Base-by-base conservation (phyloP, 1,140 invertebrate species). In the Drosophila nebulosa region DNA sequence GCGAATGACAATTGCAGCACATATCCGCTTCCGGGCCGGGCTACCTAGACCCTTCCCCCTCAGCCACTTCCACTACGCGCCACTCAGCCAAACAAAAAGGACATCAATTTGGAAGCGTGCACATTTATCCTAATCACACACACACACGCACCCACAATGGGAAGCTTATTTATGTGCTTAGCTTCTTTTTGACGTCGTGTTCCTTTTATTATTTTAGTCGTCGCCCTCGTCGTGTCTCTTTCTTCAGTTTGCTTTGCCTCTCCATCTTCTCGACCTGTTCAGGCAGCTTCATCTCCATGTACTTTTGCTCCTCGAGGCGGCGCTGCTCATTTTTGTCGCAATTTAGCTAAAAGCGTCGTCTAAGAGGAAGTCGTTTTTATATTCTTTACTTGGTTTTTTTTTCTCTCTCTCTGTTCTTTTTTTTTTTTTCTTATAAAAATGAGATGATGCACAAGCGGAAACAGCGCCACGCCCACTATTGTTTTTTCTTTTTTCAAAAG, bases 331-430 rank as follows among this genome's bases (percentile, higher is more conserved):
- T 85, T 85, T 88, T 86, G 83, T 88, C 81, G 81, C 83, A 86
- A 86, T 86, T 86, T 86, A 88, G 81, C 81, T 86, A 86, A 86
- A 88, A 86, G 81, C 81, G 83, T 86, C 78, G 74, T 81, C 81
- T 85, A 80, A 88, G 78, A 86, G 81, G 81, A 86, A 86, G 81
- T 86, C 81, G 66, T 88, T 86, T 88, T 85, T 86, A 86, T 81
- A 86, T 81, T 70, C 64, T 73, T 61, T 58, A 60, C 75, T 59
- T 46, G 7, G 36, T 51, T 36, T 69, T 51, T 66, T 53, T 56
- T 50, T 57, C 56, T 22, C 59, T 60, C n/a, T 69, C 30, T 55
- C 6, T 16, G 3, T 46, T 21, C 21, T 55, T 74, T 39, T 66
- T 32, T 56, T 69, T 63, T 12, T 30, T 14, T 14, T 2, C 52